Evolutionary conservation across 2,888 invertebrate species (phyloP).

Genomic region (Deroplatys truncata): DNA sequence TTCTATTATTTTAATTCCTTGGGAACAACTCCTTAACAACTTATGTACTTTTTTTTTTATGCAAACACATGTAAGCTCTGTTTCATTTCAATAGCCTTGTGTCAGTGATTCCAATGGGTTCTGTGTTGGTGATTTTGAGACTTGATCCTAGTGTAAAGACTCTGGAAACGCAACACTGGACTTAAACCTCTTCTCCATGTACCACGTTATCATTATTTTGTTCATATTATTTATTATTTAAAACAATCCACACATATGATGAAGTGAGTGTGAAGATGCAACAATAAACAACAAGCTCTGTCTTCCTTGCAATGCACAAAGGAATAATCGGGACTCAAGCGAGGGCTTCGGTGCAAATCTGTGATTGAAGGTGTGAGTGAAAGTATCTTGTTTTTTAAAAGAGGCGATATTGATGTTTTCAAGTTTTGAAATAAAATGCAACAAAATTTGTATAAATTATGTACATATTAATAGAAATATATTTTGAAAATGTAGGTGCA

Average conservation of each 20-base stretch:
- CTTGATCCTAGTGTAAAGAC: constrained; percentile 6
- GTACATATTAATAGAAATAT: constrained; percentile 31
- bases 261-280: background rate
- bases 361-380: constrained; percentile 28
- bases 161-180: background rate
- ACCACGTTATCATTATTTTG: constrained; percentile 11
- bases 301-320: constrained; percentile 31
- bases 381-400: constrained; percentile 25
- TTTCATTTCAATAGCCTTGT: background rate
- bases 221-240: constrained; percentile 22
- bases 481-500: constrained; percentile 27
- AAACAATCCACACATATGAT: background rate
- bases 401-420: background rate
- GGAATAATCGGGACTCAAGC: constrained; percentile 22
- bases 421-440: constrained; percentile 9
- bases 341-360: constrained; percentile 26
- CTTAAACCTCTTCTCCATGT: background rate
- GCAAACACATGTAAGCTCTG: background rate
- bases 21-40: constrained; percentile 16
- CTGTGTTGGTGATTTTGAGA: background rate
- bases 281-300: constrained; percentile 20
- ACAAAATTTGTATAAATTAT: constrained; percentile 28
- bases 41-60: background rate
- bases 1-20: background rate
- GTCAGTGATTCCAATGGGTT: constrained; percentile 1